Percentiles rank a stretch among this genome's conserved stretches.
phyloP scores from a whole-genome alignment of 92 coral and sea anemone genomes.

The Isaurus tuberculatus region DNA sequence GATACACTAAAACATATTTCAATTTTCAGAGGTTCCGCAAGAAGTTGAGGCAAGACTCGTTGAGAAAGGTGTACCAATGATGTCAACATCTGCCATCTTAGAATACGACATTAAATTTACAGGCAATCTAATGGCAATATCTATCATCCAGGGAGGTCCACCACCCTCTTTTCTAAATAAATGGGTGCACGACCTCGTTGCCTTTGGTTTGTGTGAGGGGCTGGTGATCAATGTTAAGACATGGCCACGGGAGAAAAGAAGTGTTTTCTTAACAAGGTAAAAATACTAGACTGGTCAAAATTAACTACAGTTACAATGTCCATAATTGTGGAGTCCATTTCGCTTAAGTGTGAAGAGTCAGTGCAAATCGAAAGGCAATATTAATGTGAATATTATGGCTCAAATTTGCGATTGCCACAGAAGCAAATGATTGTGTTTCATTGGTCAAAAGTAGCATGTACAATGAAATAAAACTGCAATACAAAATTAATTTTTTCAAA shows the following conservation, averaged over 20 bases:
- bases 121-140: slow-evolving; percentile 67
- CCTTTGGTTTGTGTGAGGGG: slow-evolving; percentile 51
- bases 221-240: slow-evolving; percentile 44
- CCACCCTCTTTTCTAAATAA: slow-evolving; percentile 62
- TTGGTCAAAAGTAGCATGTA: slow-evolving; percentile 29
- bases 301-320: not conserved
- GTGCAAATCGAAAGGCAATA: not conserved
- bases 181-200: slow-evolving; percentile 61
- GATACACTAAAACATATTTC: slow-evolving; percentile 21
- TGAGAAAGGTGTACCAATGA: slow-evolving; percentile 51
- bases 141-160: slow-evolving; percentile 65
- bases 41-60: slow-evolving; percentile 54
- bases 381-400: not conserved
- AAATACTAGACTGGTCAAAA: slow-evolving; percentile 13
- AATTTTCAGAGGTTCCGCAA: slow-evolving; percentile 49
- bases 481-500: slow-evolving; percentile 5
- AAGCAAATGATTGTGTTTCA: not conserved
- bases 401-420: not conserved
- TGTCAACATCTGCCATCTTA: slow-evolving; percentile 61
- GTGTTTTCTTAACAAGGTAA: slow-evolving; percentile 55
- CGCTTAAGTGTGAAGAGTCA: slow-evolving; percentile 11
- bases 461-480: slow-evolving; percentile 16
- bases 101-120: slow-evolving; percentile 59
- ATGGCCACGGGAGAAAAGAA: slow-evolving; percentile 40
- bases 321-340: not conserved